phyloP scores from a whole-genome alignment of 2,113 vertebrate genomes.

The Plectropomus leopardus region DNA sequence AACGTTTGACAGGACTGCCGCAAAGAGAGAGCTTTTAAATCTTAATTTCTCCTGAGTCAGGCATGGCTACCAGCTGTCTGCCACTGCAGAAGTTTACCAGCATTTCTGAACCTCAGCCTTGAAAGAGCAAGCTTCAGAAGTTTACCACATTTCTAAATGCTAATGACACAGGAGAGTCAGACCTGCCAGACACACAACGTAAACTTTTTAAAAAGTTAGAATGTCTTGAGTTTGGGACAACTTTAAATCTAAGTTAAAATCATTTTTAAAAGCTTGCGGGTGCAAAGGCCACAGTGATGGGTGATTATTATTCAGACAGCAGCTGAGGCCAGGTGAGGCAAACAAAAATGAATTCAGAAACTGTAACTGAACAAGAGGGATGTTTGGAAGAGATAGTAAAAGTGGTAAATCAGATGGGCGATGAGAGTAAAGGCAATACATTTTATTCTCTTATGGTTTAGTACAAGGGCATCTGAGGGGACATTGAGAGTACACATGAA shows the following conservation, averaged over 20 bases:
- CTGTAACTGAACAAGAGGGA: not conserved
- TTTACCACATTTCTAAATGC: constrained; percentile 11
- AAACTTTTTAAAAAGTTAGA: too few species aligned
- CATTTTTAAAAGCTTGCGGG: not conserved
- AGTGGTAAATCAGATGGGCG: not conserved
- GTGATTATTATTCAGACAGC: constrained; percentile 38
- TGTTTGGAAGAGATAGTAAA: not conserved
- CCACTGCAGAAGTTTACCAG: too few species aligned
- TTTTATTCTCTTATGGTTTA: not conserved
- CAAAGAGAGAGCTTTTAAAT: not conserved
- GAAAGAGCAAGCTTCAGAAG: not conserved
- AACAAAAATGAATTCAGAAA: constrained; percentile 19
- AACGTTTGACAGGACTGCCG: not conserved
- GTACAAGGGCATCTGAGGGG: too few species aligned
- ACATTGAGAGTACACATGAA: too few species aligned
- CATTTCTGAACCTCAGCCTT: constrained; percentile 10
- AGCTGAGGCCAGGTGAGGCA: constrained; percentile 10
- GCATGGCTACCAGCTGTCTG: not conserved
- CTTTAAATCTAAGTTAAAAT: too few species aligned
- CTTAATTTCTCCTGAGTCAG: constrained; percentile 10
- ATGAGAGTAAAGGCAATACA: not conserved
- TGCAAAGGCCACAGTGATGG: constrained; percentile 1
- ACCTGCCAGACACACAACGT: constrained; percentile 9
- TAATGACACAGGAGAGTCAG: not conserved
- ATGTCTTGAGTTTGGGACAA: too few species aligned